Percentiles rank a stretch among this genome's conserved stretches.
phyloP scores from a whole-genome alignment of 2,113 vertebrate genomes.

The Halcyon malimbica region DNA sequence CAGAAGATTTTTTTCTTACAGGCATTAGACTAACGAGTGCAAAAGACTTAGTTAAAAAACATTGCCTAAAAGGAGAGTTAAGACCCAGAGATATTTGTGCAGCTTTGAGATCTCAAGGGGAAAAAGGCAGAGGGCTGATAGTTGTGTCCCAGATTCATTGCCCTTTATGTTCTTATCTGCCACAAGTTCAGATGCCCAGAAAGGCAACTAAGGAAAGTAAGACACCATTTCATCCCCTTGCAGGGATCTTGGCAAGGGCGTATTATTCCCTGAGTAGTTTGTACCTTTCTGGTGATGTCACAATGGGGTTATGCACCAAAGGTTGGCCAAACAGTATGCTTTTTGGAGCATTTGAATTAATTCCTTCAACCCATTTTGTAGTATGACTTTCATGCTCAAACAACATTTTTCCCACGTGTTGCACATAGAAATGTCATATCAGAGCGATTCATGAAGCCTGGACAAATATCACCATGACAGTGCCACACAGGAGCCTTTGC shows the following conservation, averaged over 20 bases:
- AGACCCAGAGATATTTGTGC: neutral
- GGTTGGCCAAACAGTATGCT: fast-evolving
- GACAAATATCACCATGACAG: neutral
- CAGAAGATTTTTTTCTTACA: neutral
- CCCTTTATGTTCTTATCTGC: neutral
- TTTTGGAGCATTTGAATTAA: neutral
- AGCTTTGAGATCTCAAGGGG: neutral
- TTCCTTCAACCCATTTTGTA: neutral
- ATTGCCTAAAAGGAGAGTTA: neutral
- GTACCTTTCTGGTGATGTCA: neutral
- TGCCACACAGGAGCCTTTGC: neutral
- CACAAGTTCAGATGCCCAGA: neutral
- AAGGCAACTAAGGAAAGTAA: neutral
- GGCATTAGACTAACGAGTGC: neutral
- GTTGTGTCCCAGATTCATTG: neutral
- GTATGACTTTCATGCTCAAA: neutral
- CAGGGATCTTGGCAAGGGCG: neutral
- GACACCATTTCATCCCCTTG: neutral
- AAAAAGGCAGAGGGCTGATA: neutral
- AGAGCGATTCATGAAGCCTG: neutral
- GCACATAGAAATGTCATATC: neutral
- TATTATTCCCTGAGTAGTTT: neutral
- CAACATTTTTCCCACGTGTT: neutral
- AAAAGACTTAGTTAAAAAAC: neutral
- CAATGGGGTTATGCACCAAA: neutral